Percentiles rank a stretch among this genome's conserved stretches.
These are phyloP conservation scores for Eleutherodactylus coqui DNA, from an alignment of 2,797 vertebrate genomes.

Conservation along the genomic window DNA sequence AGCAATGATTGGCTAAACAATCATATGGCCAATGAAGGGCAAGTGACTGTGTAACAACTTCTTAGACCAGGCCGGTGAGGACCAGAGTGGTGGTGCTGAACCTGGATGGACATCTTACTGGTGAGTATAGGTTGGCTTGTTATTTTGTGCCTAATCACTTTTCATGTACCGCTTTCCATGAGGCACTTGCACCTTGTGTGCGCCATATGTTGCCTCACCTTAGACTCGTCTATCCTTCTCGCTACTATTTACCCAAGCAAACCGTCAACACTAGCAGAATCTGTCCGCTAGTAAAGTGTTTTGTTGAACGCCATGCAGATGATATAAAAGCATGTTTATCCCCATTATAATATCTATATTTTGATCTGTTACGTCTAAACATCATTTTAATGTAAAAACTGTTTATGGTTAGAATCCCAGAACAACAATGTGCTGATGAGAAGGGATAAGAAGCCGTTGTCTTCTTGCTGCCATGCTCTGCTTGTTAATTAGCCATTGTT, in stretches of 20 bases:
- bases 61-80: too few relatives aligned
- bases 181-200: too few relatives aligned
- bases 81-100: too few relatives aligned
- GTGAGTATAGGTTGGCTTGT: too few relatives aligned
- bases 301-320: neutral
- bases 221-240: too few relatives aligned
- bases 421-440: slow-evolving; percentile 11
- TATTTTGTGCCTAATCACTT: too few relatives aligned
- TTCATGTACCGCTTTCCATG: too few relatives aligned
- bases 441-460: neutral
- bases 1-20: too few relatives aligned
- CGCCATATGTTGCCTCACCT: too few relatives aligned
- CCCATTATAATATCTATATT: neutral
- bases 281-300: neutral
- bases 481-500: slow-evolving; percentile 41
- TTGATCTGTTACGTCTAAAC: neutral
- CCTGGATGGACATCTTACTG: too few relatives aligned
- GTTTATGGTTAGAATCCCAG: neutral
- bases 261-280: neutral
- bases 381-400: neutral
- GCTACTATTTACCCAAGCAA: neutral
- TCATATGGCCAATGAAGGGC: too few relatives aligned
- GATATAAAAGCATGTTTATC: neutral
- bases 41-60: too few relatives aligned
- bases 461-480: neutral